Base-by-base conservation (phyloP, 2,113 vertebrate species). In the Neodon shergylaensis region DNA sequence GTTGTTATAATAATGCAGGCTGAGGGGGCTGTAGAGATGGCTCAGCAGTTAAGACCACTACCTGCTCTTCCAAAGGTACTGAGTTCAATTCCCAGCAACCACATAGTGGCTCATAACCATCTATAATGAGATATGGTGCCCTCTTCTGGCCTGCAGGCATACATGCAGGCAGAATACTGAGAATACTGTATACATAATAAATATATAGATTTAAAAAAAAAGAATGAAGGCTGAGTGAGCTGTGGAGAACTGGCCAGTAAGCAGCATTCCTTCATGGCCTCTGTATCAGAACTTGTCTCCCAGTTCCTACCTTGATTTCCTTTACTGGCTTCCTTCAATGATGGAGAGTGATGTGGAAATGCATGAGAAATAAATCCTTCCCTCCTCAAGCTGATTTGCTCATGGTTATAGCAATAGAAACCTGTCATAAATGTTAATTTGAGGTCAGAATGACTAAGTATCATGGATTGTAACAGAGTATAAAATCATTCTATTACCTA, bases 391-490 rank as follows among this genome's bases (percentile, higher is more conserved):
- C 19, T 44, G 28, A 65, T 66, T 66, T 42, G 16, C 14, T 44
- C 16, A 31, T 31, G 16, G 39, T 65, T 65, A 66, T 14, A 42
- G 4, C 39, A 65, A 33, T 47, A 44, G 22, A 61, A 63, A 83
- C 8, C 39, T 84, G 11, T 66, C 7, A 44, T 88, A 44, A 93
- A 96, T 94, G 73, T 21, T 7, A 95, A 96, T 70, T 24, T 78
- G 49, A 94, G 58, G 19, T 66, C 84, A 94, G 19, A 12, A 61
- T 13, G 49, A 96, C 33, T 91, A 92, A 95, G n/a, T 72, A 58
- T 7, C 17, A 91, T 44, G 85, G 42, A 61, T 36, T 95, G 13
- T 4, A 21, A 90, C 13, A 58, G 33, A 91, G 39, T 16, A 39
- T 82, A 61, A 83, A 90, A 87, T 91, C 22, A 28, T 42, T 58